A percentile compares a stretch with the other conserved stretches of the same genome.
Evolutionary conservation across 2,113 vertebrate genomes (phyloP).

Genomic region (Melospiza georgiana): DNA sequence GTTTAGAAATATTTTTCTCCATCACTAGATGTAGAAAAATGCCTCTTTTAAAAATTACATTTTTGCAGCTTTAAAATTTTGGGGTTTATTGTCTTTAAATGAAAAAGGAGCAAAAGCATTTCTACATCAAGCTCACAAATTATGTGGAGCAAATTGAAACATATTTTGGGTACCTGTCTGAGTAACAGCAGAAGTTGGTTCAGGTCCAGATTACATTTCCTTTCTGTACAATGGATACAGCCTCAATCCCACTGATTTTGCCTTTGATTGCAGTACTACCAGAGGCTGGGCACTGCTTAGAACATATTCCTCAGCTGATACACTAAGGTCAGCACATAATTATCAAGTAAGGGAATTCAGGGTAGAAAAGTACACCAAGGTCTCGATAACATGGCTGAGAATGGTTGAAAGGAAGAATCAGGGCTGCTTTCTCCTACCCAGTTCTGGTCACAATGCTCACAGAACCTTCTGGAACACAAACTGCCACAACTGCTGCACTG

Average conservation of each 20-base stretch:
- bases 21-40: background rate
- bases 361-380: background rate
- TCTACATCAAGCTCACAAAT: background rate
- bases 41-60: background rate
- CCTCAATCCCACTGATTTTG: background rate
- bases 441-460: background rate
- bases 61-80: background rate
- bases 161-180: background rate
- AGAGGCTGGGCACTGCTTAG: background rate
- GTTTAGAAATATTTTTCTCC: background rate
- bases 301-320: background rate
- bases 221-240: background rate
- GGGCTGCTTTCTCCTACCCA: background rate
- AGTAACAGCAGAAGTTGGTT: background rate
- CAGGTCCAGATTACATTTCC: background rate
- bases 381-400: background rate
- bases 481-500: fast-evolving
- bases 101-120: background rate
- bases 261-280: background rate
- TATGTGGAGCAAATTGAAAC: background rate
- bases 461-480: background rate
- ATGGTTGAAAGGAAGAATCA: background rate
- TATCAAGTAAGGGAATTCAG: background rate
- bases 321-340: background rate
- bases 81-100: background rate